Evolutionary conservation across 2,113 vertebrate species (phyloP).

Genomic region (Tetraodon nigroviridis): DNA sequence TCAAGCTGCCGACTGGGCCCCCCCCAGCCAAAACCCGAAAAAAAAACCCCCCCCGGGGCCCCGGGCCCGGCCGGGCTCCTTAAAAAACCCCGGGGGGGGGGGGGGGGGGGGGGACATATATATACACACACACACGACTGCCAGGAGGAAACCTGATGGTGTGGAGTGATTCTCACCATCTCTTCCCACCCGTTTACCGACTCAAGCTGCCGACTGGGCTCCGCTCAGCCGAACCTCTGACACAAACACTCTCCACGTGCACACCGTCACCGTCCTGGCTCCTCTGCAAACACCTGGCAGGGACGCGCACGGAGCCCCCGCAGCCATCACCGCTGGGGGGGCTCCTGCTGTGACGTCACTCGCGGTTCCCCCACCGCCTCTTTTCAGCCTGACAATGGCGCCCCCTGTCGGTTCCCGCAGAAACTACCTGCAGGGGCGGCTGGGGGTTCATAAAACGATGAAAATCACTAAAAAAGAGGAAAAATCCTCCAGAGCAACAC

Average conservation of each 20-base stretch:
- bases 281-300: slow-evolving; percentile 4
- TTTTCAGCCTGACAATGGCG: slow-evolving; percentile 32
- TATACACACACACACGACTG: slow-evolving; percentile 3
- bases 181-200: no score
- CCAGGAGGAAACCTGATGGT: slow-evolving; percentile 5
- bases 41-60: no score
- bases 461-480: slow-evolving; percentile 31
- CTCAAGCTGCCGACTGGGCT: slow-evolving; percentile 7
- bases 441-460: slow-evolving; percentile 29
- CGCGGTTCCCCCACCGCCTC: slow-evolving; percentile 34
- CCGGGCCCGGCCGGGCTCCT: no score
- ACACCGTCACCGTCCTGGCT: not conserved
- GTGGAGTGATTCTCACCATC: slow-evolving; percentile 1
- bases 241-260: not conserved
- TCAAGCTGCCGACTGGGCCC: slow-evolving; percentile 5
- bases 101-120: no score
- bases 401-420: slow-evolving; percentile 48
- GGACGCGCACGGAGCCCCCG: slow-evolving; percentile 35
- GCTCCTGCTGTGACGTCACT: slow-evolving; percentile 60
- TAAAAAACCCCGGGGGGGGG: no score
- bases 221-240: not conserved
- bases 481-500: slow-evolving; percentile 1
- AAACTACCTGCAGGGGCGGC: slow-evolving; percentile 9
- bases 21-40: not conserved
- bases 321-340: slow-evolving; percentile 24